Base-by-base conservation (phyloP, 2,888 invertebrate species). In the Scotopteryx bipunctaria region DNA sequence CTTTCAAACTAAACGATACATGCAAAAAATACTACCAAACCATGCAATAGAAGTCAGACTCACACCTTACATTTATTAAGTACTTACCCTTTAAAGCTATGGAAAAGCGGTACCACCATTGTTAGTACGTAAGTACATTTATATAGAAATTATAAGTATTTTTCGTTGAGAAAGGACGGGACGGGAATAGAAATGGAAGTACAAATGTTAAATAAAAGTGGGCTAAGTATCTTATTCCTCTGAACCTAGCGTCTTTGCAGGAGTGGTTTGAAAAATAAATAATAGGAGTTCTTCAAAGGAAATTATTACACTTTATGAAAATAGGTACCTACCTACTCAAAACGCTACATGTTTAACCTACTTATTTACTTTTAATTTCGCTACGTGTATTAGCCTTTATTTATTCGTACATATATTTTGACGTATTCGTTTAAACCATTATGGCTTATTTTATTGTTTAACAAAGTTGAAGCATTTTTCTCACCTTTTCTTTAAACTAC, bases 11-110 rank as follows among this genome's bases (percentile, higher is more conserved):
- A 43, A 23, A 15, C n/a, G n/a, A n/a, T n/a, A n/a, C n/a, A 43
- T 6, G n/a, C 17, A 3, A 16, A 16, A 29, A 1, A 11, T 13
- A 19, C 45, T 42, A 15, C 8, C 16, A 16, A 52, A 13, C 21
- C 54, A 54, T 55, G 48, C 59, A 37, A 5, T 29, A 51, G 5
- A 31, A 35, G 47, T 16, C 32, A 21, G 40, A 44, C 9, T 16
- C 23, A 46, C 21, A 49, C 33, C 29, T 33, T 40, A 25, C 21
- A 21, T n/a, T n/a, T n/a, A 21, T 32, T 8, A 32, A 3, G 13
- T 31, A 41, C 17, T 13, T 29, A 52, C 54, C 48, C 23, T 11
- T 27, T 11, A 46, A 13, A 42, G 37, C 36, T 23, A 48, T 19
- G 32, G 17, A 54, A 31, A 35, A 51, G 29, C 27, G n/a, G n/a